Base-by-base conservation (phyloP, 1,140 invertebrate genomes). In the Chelonus insularis region DNA sequence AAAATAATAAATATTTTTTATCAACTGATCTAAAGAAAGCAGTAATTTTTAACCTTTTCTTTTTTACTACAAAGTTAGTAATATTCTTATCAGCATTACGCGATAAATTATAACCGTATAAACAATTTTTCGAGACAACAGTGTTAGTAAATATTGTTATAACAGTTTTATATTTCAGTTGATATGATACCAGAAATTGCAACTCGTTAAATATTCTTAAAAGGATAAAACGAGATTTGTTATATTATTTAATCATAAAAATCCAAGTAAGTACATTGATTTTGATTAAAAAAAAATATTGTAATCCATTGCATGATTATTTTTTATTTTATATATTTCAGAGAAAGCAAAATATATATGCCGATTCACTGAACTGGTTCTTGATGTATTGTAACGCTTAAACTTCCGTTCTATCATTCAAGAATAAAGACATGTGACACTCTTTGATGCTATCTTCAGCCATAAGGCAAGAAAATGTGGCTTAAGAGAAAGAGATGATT, bases 391-490 rank as follows among this genome's bases (percentile, higher is more conserved):
- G 9, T n/a, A n/a, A 11, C 36, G 8, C 11, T 37, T 9, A 37
- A 4, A 37, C 16, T 45, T 45, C 41, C 41, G 41, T 45, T 45
- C 16, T 14, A 45, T 45, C 41, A 8, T 45, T 16, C 16, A 45
- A 45, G 6, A 45, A 45, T 29, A 29, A 18, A 14, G 16, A 45
- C 16, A 45, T 45, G 41, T 18, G 41, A 45, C 16, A 14, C 12
- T 18, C 41, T 45, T 45, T 45, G 41, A 18, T 45, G 41, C 12
- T 45, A 45, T 14, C 16, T 45, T 45, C 41, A 45, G 41, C 41
- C 16, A 9, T 18, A 4, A 45, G 16, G 16, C 12, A 12, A 37
- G 12, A 37, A 9, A 37, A 37, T 29, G 7, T 29, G 25, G 25
- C 25, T 29, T 29, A 29, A 29, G 25, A 29, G 25, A 29, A 29